phyloP scores from a whole-genome alignment of 2,888 invertebrate species.

The Steromphala cineraria region DNA sequence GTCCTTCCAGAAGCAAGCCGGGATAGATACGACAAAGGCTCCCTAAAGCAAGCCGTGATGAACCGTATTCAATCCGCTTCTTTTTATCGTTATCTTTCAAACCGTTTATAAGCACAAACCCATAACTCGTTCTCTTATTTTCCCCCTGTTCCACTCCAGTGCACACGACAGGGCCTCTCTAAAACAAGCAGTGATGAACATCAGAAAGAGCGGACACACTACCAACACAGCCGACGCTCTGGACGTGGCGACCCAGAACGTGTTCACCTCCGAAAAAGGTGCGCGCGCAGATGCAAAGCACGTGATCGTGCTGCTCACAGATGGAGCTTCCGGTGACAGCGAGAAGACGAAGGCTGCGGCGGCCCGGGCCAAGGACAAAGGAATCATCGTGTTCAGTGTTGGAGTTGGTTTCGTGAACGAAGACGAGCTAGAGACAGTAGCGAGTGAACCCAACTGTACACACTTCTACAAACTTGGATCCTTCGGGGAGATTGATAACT shows the following conservation, averaged over 20 bases:
- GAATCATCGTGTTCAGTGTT: constrained; percentile 31
- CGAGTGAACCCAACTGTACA: constrained; percentile 32
- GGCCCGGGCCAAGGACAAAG: neutral
- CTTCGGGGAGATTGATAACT: constrained; percentile 35
- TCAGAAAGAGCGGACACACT: constrained; percentile 8
- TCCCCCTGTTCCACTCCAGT: neutral
- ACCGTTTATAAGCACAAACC: no score
- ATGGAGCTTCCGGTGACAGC: constrained; percentile 33
- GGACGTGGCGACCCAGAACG: neutral
- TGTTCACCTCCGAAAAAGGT: neutral
- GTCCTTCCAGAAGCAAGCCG: no score
- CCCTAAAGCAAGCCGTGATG: no score
- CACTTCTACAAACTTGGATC: constrained; percentile 29
- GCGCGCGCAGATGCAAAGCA: constrained; percentile 14
- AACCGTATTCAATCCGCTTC: no score
- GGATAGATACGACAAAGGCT: no score
- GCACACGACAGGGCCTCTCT: neutral
- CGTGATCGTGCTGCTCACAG: constrained; percentile 37
- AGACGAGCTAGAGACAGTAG: constrained; percentile 28
- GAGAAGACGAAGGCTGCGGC: constrained; percentile 27
- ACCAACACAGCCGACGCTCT: constrained; percentile 33
- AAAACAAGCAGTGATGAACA: constrained; percentile 22
- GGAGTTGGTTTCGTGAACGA: constrained; percentile 36
- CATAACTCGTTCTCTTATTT: no score
- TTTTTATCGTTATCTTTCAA: no score